Evolutionary conservation across 2,113 vertebrate genomes (phyloP), one percentile per base, ranked within the genome.

Genomic region (Cercocebus atys): DNA sequence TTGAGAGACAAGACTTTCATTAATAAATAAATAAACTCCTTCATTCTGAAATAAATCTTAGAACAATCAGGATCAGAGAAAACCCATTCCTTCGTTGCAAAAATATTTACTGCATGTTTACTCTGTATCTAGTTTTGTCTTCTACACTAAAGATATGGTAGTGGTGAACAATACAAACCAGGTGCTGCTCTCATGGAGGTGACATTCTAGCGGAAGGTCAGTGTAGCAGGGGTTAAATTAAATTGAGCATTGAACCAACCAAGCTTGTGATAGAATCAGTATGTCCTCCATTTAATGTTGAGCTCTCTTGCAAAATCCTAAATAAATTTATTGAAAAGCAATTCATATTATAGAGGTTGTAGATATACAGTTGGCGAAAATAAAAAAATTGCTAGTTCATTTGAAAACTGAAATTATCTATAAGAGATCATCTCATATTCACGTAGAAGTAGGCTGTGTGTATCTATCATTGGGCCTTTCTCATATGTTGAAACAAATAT

Each of bases 111-210:
- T 27, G 17, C 79, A 75, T 59, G 18, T 2, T 87, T 81, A n/a
- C n/a, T 88, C 2, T 73, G 35, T 87, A 22, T 14, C 47, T 23
- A 32, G 50, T 5, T 6, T 73, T 80, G 23, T 23, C 88, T 11
- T 88, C 6, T 52, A 47, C 45, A 13, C 23, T 59, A 75, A 75
- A 16, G 6, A 66, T 89, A 91, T 47, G 81, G 30, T 12, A 45
- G 52, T 93, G 87, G 13, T 98, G 96, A 82, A 12, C 38, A 7
- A 20, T 52, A 55, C 38, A 75, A 66, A 50, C 5, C 13, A 27
- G 27, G 6, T 40, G 7, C 52, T 40, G 1, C 18, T 64, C 7
- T 25, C 8, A 18, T 16, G 45, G 2, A 0, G 1, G 55, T 73
- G 68, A 90, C 16, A 47, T 18, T 66, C 35, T 61, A 38, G 9